These are phyloP conservation scores for Leptatherina wallacei DNA, from an alignment of 2,797 vertebrate genomes.

Conservation along the genomic window DNA sequence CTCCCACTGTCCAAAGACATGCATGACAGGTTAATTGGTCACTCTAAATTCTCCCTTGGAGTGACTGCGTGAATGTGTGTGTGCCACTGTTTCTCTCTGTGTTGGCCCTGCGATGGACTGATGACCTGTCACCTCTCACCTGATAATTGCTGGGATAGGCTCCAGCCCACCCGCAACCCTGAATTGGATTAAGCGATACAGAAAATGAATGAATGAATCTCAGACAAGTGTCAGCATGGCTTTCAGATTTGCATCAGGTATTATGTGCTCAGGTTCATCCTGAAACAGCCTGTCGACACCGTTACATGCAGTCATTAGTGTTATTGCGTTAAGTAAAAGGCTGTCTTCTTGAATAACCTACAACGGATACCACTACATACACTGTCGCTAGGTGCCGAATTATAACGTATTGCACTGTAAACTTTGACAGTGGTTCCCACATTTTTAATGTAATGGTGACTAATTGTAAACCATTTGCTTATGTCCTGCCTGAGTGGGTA, in stretches of 20 bases:
- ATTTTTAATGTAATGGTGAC: slow-evolving; percentile 34
- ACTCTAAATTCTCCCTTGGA: no score
- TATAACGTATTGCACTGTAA: slow-evolving; percentile 16
- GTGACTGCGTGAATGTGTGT: no score
- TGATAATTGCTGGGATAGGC: no score
- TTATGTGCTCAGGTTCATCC: slow-evolving; percentile 13
- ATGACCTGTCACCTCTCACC: no score
- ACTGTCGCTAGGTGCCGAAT: slow-evolving; percentile 12
- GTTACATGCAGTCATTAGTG: slow-evolving; percentile 36
- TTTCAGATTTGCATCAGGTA: slow-evolving; percentile 28
- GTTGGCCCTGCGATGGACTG: no score
- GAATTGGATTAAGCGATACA: no score
- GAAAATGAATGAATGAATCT: not conserved
- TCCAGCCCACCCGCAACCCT: no score
- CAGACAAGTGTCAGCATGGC: slow-evolving; percentile 20
- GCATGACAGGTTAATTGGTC: no score
- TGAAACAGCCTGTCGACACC: slow-evolving; percentile 3
- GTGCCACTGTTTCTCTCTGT: no score
- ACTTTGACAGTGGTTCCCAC: slow-evolving; percentile 24
- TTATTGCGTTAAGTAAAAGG: slow-evolving; percentile 16
- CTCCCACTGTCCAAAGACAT: no score
- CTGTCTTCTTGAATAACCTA: slow-evolving; percentile 14
- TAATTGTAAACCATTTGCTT: slow-evolving; percentile 20
- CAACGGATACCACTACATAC: slow-evolving; percentile 4
- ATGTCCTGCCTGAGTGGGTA: slow-evolving; percentile 19